phyloP scores from a whole-genome alignment of 2,113 vertebrate genomes.

The Gobiocypris rarus region DNA sequence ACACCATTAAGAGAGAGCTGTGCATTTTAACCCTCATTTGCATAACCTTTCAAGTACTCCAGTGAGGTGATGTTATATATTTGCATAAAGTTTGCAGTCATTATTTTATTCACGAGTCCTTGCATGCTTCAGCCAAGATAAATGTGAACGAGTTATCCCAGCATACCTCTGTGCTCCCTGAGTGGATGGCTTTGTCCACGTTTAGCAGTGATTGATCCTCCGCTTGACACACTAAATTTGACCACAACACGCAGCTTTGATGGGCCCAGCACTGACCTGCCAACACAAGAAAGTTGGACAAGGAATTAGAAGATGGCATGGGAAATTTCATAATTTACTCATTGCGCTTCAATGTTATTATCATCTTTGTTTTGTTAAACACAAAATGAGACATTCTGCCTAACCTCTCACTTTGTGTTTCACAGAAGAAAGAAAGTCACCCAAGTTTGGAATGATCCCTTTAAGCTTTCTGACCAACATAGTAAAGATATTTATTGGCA shows the following conservation, averaged over 20 bases:
- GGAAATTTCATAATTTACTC: neutral
- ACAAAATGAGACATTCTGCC: neutral
- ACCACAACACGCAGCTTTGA: constrained; percentile 96
- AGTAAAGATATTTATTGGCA: neutral
- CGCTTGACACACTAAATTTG: constrained; percentile 84
- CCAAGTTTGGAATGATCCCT: neutral
- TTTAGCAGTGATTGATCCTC: constrained; percentile 88
- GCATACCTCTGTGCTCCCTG: constrained; percentile 99
- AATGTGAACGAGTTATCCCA: neutral
- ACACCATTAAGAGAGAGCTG: constrained; percentile 23
- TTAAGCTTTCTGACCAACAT: neutral
- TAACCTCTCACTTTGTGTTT: neutral
- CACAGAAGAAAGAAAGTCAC: neutral
- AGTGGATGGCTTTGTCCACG: constrained; percentile 99
- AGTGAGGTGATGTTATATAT: constrained; percentile 39
- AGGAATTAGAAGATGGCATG: neutral
- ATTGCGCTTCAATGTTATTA: neutral
- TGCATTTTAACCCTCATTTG: constrained; percentile 70
- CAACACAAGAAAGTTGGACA: constrained; percentile 39
- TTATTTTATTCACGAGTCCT: neutral
- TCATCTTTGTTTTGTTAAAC: neutral
- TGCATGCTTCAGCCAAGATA: neutral
- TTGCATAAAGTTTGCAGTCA: constrained; percentile 22
- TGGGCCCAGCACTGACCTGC: constrained; percentile 96
- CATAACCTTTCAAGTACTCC: constrained; percentile 52